Evolutionary conservation across 2,797 vertebrate species (phyloP).

Genomic region (Coccyzus lansbergi): DNA sequence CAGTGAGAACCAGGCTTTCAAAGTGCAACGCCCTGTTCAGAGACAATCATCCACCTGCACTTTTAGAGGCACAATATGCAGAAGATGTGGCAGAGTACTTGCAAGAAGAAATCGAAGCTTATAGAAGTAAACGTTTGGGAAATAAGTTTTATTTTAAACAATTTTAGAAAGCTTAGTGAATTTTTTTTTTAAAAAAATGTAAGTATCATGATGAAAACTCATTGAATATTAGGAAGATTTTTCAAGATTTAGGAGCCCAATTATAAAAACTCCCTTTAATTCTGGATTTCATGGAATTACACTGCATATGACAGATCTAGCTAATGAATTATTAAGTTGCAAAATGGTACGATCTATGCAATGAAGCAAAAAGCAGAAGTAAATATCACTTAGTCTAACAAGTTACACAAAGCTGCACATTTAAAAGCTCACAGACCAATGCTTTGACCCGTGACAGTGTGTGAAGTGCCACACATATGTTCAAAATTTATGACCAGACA

Average conservation of each 20-base stretch:
- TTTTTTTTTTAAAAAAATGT: background rate
- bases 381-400: rapidly evolving
- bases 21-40: background rate
- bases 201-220: background rate
- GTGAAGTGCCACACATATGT: rapidly evolving
- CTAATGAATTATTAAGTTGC: background rate
- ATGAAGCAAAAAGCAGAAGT: background rate
- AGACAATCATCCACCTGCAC: background rate
- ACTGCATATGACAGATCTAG: background rate
- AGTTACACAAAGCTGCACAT: background rate
- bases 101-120: background rate
- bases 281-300: background rate
- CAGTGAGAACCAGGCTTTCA: background rate
- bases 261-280: background rate
- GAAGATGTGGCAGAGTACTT: background rate
- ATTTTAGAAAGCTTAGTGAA: background rate
- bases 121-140: background rate
- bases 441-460: background rate
- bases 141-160: background rate
- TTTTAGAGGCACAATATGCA: background rate
- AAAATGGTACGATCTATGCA: background rate
- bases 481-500: background rate
- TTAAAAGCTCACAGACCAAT: background rate
- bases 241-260: background rate
- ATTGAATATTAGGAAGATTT: background rate